phyloP scores from a whole-genome alignment of 2,888 invertebrate genomes.

The Dolichopus griseipennis region DNA sequence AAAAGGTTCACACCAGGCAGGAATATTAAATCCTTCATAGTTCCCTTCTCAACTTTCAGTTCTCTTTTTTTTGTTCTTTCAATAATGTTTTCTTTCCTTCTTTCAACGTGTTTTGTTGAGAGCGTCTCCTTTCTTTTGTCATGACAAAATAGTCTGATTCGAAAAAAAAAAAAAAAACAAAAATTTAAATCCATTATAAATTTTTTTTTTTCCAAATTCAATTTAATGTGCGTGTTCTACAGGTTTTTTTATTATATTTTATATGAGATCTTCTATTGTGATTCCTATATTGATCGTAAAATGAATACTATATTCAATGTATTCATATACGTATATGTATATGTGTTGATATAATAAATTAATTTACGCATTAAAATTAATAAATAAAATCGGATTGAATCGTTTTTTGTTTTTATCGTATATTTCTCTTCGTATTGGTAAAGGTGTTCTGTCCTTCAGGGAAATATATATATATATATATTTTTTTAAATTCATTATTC shows the following conservation, averaged over 20 bases:
- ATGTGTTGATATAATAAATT: background rate
- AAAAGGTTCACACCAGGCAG: background rate
- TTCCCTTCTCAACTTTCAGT: background rate
- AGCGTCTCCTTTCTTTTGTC: background rate
- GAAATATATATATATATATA: background rate
- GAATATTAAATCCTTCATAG: background rate
- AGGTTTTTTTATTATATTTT: background rate
- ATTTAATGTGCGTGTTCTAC: background rate
- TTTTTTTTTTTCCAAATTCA: too few relatives aligned
- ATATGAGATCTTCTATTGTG: background rate
- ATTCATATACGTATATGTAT: background rate
- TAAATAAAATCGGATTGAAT: background rate
- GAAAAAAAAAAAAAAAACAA: too few relatives aligned
- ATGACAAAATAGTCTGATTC: background rate
- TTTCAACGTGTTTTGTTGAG: background rate
- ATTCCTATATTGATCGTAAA: background rate
- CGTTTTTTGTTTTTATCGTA: too few relatives aligned
- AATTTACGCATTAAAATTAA: constrained; percentile 4
- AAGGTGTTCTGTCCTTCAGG: background rate
- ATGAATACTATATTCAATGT: background rate
- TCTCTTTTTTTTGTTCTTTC: background rate
- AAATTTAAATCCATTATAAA: too few relatives aligned
- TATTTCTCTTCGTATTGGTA: background rate
- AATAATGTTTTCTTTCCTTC: background rate
- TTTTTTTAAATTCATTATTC: background rate